Percentiles rank a stretch among this genome's conserved stretches.
These are phyloP conservation scores for Luehdorfia chinensis DNA, from an alignment of 1,140 invertebrate genomes.

Conservation along the genomic window DNA sequence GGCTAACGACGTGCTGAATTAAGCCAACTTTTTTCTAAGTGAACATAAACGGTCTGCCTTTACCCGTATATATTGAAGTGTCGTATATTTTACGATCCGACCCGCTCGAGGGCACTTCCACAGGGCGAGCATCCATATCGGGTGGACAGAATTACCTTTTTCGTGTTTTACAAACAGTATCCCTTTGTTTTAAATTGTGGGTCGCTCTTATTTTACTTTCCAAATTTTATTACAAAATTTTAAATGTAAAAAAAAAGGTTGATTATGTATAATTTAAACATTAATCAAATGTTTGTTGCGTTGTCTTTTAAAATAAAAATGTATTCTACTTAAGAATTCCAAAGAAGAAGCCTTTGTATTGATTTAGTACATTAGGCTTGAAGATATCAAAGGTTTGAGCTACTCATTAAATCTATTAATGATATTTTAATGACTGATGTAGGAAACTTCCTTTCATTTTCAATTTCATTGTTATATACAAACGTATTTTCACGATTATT, in stretches of 20 bases:
- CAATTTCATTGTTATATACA: too few species aligned
- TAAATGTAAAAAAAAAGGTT: constrained; percentile 5
- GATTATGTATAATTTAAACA: constrained; percentile 3
- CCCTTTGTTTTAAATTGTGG: constrained; percentile 42
- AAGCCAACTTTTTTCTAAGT: constrained; percentile 73
- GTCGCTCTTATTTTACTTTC: constrained; percentile 11
- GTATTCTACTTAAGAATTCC: too few species aligned
- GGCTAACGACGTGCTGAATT: constrained; percentile 67
- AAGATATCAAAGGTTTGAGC: too few species aligned
- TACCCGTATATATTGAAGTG: constrained; percentile 67
- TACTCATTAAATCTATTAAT: too few species aligned
- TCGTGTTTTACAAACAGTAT: constrained; percentile 56
- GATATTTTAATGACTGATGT: too few species aligned
- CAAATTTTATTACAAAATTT: constrained; percentile 16
- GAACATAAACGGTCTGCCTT: constrained; percentile 63
- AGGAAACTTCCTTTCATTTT: too few species aligned
- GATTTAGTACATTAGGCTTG: too few species aligned
- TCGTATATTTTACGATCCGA: constrained; percentile 72
- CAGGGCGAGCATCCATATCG: constrained; percentile 48
- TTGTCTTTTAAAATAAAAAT: neutral
- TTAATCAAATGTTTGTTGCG: constrained; percentile 5
- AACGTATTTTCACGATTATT: too few species aligned
- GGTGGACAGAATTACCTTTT: constrained; percentile 67
- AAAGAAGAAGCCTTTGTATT: too few species aligned
- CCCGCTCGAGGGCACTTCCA: constrained; percentile 54